These are phyloP conservation scores for Lasioglossum pauxillum DNA, from an alignment of 2,888 invertebrate species.

Conservation along the genomic window DNA sequence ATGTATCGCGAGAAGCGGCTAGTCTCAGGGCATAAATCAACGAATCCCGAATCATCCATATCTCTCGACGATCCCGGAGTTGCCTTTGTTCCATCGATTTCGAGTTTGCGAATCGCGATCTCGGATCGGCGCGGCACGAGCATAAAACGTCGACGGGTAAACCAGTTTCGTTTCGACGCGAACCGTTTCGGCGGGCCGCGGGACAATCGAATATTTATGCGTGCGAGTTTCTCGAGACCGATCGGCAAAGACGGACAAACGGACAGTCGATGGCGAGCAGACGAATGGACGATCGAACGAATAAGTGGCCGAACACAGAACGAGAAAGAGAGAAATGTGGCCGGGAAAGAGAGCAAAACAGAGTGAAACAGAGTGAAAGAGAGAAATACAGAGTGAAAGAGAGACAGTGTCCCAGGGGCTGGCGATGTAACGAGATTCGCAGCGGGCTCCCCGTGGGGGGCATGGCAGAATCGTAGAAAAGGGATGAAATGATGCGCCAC, in stretches of 20 bases:
- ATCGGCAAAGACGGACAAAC: conserved; percentile 28
- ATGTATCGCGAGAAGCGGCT: background rate
- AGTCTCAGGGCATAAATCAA: background rate
- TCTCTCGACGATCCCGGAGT: conserved; percentile 10
- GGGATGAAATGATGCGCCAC: conserved; percentile 80
- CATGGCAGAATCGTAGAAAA: conserved; percentile 70
- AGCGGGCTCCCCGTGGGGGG: conserved; percentile 30
- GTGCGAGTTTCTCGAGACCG: conserved; percentile 35
- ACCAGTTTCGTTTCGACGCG: conserved; percentile 44
- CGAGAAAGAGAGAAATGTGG: background rate
- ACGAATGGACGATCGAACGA: conserved; percentile 28
- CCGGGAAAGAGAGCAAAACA: background rate
- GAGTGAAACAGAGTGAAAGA: background rate
- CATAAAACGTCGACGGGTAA: conserved; percentile 23
- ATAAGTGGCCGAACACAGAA: conserved; percentile 22
- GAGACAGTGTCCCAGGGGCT: conserved; percentile 3
- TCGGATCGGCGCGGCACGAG: conserved; percentile 1
- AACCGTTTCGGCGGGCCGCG: conserved; percentile 31
- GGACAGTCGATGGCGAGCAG: conserved; percentile 3
- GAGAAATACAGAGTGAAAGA: background rate
- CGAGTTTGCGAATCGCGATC: conserved; percentile 12
- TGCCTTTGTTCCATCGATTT: conserved; percentile 14
- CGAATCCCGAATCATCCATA: conserved; percentile 12
- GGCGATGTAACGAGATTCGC: conserved; percentile 71
- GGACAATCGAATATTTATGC: conserved; percentile 51